Base-by-base conservation (phyloP, 2,113 vertebrate genomes). In the Cairina moschata region DNA sequence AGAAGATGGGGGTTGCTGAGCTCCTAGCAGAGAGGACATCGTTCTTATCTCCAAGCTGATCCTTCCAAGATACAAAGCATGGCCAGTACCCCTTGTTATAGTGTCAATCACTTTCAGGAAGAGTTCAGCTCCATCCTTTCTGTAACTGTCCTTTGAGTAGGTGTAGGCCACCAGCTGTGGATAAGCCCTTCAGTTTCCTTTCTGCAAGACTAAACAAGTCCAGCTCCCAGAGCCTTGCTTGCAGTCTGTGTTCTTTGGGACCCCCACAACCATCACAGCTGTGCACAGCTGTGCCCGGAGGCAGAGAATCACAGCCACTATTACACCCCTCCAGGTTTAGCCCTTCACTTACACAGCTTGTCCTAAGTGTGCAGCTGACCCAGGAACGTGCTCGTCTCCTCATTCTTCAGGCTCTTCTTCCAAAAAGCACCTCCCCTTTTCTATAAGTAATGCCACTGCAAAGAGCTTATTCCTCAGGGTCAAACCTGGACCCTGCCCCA, bases 211-310 rank as follows among this genome's bases (percentile, higher is more conserved):
- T 5, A 8, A 36, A 56, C 7, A 4, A 18, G 46, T 31, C 18
- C 58, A 65, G 8, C 63, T 56, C 22, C 54, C 17, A 16, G 40
- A 25, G 3, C 16, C 7, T 63, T n/a, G 40, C 3, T 1, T 1
- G 28, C 48, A 36, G 44, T 29, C 36, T 31, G 0, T 0, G 6
- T 11, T 15, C 38, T 9, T 6, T 17, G 28, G 50, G 40, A 10
- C 9, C 40, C 40, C 3, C 21, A 20, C 29, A 31, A 8, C 2
- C 42, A 8, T 4, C 60, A 4, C 2, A 13, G 31, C 29, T 48
- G 50, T 42, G 9, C 16, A 8, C 7, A 1, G 34, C 3, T 13
- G 11, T 40, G 34, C 62, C 20, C 0, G 0, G 17, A 17, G 55
- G 22, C 77, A 56, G 65, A 17, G 3, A 11, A 2, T 48, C 48